Percentiles rank a stretch among this genome's conserved stretches.
These are phyloP conservation scores for Megathymus violae DNA, from an alignment of 1,140 invertebrate genomes.

Conservation along the genomic window DNA sequence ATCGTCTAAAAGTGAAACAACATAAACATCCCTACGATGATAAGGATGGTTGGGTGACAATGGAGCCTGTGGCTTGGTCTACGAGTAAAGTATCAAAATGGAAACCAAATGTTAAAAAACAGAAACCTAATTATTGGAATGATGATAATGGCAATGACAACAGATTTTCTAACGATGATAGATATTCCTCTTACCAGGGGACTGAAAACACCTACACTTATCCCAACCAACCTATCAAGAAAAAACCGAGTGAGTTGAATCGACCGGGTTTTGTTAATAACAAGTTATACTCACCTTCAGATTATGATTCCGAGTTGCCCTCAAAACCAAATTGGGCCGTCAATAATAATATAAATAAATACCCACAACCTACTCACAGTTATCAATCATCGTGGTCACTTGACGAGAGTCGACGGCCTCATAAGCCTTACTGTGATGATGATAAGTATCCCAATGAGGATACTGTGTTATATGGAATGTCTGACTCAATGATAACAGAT, in stretches of 20 bases:
- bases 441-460: constrained; percentile 66
- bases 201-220: constrained; percentile 58
- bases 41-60: constrained; percentile 89
- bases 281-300: constrained; percentile 63
- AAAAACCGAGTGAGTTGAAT: constrained; percentile 53
- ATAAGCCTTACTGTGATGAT: constrained; percentile 74
- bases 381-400: constrained; percentile 67
- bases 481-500: constrained; percentile 87
- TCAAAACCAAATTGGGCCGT: constrained; percentile 71
- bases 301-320: constrained; percentile 70
- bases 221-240: constrained; percentile 46
- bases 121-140: constrained; percentile 74
- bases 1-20: constrained; percentile 80
- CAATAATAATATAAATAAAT: constrained; percentile 47
- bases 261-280: constrained; percentile 71
- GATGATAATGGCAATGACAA: constrained; percentile 68
- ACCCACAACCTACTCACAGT: constrained; percentile 52
- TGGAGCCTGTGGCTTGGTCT: constrained; percentile 91
- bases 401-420: constrained; percentile 70
- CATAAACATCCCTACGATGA: constrained; percentile 87
- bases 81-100: constrained; percentile 92
- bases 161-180: constrained; percentile 61
- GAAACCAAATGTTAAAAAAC: constrained; percentile 86
- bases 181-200: constrained; percentile 55
- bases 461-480: constrained; percentile 64